These are phyloP conservation scores for Boloria euphrosyne DNA, from an alignment of 2,888 invertebrate species.

Conservation along the genomic window DNA sequence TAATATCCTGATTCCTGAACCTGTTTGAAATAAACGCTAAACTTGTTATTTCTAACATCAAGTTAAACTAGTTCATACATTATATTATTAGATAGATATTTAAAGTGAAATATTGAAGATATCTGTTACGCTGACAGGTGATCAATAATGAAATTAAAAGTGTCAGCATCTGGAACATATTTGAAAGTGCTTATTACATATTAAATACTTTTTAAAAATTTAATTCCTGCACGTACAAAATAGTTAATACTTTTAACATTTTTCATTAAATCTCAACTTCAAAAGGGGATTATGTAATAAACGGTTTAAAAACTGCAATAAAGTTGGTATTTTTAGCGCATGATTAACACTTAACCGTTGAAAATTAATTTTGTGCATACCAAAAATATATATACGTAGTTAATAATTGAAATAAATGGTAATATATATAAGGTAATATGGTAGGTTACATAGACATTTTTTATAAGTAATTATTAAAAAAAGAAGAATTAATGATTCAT, in stretches of 20 bases:
- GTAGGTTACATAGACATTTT: no score
- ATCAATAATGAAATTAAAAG: constrained; percentile 19
- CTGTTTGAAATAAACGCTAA: constrained; percentile 15
- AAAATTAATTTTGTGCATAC: neutral
- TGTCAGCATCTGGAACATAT: neutral
- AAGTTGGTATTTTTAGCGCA: no score
- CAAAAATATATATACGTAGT: no score
- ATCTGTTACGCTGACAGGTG: constrained; percentile 14
- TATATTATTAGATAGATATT: constrained; percentile 7
- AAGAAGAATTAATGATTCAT: no score
- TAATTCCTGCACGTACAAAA: no score
- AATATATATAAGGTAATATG: no score
- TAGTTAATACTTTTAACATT: no score
- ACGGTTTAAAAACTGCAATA: no score
- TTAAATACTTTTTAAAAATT: neutral
- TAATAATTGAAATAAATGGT: no score
- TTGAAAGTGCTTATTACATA: neutral
- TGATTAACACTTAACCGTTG: neutral
- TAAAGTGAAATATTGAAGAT: constrained; percentile 1
- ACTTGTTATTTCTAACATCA: constrained; percentile 18
- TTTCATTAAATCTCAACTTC: no score
- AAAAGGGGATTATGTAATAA: no score
- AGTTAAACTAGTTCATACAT: constrained; percentile 8
- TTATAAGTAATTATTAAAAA: no score
- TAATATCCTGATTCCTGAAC: constrained; percentile 24